These are phyloP conservation scores for Hapalemur alaotrensis DNA, from an alignment of 2,797 vertebrate species.

Conservation along the genomic window DNA sequence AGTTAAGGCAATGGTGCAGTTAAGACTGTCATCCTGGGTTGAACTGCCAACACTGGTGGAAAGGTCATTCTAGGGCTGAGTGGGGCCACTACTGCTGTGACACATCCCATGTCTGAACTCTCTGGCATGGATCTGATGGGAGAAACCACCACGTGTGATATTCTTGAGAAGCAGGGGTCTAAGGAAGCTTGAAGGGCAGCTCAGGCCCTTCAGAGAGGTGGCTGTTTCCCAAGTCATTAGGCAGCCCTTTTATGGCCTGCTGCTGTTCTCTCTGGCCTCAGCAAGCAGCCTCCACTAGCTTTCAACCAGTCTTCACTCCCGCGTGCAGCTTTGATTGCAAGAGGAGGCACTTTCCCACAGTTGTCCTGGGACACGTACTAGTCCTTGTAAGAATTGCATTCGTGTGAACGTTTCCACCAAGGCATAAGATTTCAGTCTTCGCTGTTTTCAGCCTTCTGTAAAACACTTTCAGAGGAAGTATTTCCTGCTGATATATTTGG, in stretches of 20 bases:
- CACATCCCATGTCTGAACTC: rapidly evolving
- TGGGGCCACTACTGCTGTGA: background rate
- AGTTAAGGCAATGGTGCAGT: background rate
- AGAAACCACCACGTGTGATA: background rate
- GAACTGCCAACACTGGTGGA: background rate
- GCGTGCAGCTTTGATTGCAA: background rate
- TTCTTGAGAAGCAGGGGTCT: background rate
- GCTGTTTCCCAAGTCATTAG: background rate
- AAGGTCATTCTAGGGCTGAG: background rate
- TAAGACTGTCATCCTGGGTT: background rate
- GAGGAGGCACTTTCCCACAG: background rate
- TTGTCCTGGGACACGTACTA: background rate
- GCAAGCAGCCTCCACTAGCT: background rate
- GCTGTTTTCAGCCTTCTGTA: background rate
- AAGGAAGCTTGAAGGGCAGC: background rate
- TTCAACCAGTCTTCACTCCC: background rate
- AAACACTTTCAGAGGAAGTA: background rate
- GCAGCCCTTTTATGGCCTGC: too few relatives aligned
- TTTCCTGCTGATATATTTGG: background rate
- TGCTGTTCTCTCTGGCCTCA: background rate
- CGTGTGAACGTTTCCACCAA: background rate
- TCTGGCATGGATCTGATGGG: background rate
- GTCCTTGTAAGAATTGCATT: rapidly evolving
- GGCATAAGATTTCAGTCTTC: background rate
- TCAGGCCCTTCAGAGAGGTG: background rate